These are phyloP conservation scores for Agrypnia vestita DNA, from an alignment of 1,140 invertebrate genomes.

Conservation along the genomic window DNA sequence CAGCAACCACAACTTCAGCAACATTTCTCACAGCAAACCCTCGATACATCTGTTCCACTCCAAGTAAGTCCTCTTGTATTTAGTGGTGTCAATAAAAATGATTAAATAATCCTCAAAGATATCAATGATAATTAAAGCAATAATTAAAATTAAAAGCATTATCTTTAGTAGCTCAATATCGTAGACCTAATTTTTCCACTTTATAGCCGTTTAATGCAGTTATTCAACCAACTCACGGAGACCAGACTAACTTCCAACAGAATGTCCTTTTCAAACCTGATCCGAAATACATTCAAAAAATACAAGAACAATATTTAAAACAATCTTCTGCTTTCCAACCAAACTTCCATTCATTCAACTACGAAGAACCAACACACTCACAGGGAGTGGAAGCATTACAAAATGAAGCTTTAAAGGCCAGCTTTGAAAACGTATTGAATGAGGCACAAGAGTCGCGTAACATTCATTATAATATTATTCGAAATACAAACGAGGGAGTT, in stretches of 20 bases:
- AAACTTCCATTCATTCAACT: constrained; percentile 73
- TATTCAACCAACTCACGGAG: constrained; percentile 58
- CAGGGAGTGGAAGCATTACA: constrained; percentile 19
- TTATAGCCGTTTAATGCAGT: constrained; percentile 63
- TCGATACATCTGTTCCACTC: constrained; percentile 63
- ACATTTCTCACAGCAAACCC: constrained; percentile 68
- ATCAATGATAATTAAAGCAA: too few relatives aligned
- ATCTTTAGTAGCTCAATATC: neutral
- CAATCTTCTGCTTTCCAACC: constrained; percentile 66
- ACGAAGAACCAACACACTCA: constrained; percentile 67
- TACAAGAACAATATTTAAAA: constrained; percentile 67
- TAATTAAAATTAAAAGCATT: neutral
- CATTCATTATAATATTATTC: constrained; percentile 63
- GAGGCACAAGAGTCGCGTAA: constrained; percentile 56
- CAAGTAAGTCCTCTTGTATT: constrained; percentile 62
- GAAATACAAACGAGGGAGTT: constrained; percentile 62
- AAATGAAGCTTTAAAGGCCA: constrained; percentile 62
- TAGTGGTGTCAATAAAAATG: too few relatives aligned
- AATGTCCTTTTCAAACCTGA: constrained; percentile 65
- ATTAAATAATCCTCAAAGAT: too few relatives aligned
- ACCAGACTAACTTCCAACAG: constrained; percentile 61
- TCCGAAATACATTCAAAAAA: constrained; percentile 66
- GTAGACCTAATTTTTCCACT: constrained; percentile 6
- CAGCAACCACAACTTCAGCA: constrained; percentile 70
- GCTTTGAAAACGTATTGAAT: constrained; percentile 32